phyloP scores from a whole-genome alignment of 2,888 invertebrate genomes.

The Polydesmus complanatus region DNA sequence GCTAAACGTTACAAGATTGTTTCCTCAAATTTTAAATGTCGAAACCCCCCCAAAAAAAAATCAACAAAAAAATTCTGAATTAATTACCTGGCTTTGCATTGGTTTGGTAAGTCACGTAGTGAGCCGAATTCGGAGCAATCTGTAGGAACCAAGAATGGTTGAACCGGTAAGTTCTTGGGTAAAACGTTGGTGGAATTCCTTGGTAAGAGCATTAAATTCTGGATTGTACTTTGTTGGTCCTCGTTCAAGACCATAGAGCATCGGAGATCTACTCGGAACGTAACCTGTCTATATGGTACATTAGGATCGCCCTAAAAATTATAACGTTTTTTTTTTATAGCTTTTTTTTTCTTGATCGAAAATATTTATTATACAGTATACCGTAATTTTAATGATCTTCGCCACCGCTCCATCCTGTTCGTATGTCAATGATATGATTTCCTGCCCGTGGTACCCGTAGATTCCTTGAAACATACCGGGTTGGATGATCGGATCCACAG shows the following conservation, averaged over 20 bases:
- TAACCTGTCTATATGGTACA: constrained; percentile 29
- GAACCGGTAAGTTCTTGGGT: constrained; percentile 21
- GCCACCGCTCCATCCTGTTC: constrained; percentile 21
- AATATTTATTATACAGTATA: constrained; percentile 19
- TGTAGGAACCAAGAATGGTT: constrained; percentile 26
- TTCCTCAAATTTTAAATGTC: too few species aligned
- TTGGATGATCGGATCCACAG: constrained; percentile 19
- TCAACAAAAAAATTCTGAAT: not conserved
- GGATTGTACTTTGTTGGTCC: constrained; percentile 24
- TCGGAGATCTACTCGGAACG: constrained; percentile 25
- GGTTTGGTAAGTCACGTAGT: constrained; percentile 18
- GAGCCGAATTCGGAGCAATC: constrained; percentile 21
- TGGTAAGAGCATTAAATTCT: constrained; percentile 21
- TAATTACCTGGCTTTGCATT: constrained; percentile 23
- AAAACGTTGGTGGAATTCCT: constrained; percentile 12
- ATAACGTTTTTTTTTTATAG: not conserved
- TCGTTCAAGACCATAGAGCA: constrained; percentile 26
- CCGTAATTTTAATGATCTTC: constrained; percentile 26
- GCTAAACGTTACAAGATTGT: too few species aligned
- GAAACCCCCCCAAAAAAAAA: constrained; percentile 2
- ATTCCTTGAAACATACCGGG: constrained; percentile 29
- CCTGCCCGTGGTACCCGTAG: constrained; percentile 29
- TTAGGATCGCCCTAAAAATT: constrained; percentile 28
- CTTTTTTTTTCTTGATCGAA: not conserved
- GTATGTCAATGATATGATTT: constrained; percentile 26